Evolutionary conservation across 2,113 vertebrate species (phyloP).

Genomic region (Octodon degus): DNA sequence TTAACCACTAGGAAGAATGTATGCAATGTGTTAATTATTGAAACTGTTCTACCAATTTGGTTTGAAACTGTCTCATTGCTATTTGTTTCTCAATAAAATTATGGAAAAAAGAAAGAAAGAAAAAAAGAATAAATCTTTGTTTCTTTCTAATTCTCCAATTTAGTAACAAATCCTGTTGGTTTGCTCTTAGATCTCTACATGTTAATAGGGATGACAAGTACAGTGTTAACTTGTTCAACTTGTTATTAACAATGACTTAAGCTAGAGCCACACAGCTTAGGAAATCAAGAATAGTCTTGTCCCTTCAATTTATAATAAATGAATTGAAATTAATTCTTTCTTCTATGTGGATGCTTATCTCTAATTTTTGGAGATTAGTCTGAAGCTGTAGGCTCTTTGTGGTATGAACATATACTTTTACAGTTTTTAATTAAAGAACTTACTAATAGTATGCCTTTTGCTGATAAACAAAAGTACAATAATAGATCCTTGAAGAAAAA

Average conservation of each 20-base stretch:
- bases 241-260: slow-evolving; percentile 56
- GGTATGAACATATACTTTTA: not conserved
- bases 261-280: not conserved
- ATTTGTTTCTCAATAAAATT: no score
- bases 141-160: not conserved
- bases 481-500: not conserved
- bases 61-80: no score
- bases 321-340: slow-evolving; percentile 33
- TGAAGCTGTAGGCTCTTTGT: not conserved
- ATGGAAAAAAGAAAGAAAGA: no score
- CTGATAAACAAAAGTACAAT: slow-evolving; percentile 36
- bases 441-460: slow-evolving; percentile 1
- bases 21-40: no score
- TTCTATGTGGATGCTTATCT: not conserved
- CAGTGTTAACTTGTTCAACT: slow-evolving; percentile 19
- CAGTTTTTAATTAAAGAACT: not conserved
- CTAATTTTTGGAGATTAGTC: not conserved
- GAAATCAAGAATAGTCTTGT: slow-evolving; percentile 59
- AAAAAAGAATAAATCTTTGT: not conserved
- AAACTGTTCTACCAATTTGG: no score
- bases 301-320: slow-evolving; percentile 51
- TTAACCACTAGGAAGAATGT: no score
- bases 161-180: not conserved
- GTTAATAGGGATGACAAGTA: slow-evolving; percentile 22
- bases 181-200: not conserved